phyloP scores from a whole-genome alignment of 37 sponge, comb jelly and placozoan species.

The Chondrosia reniformis region DNA sequence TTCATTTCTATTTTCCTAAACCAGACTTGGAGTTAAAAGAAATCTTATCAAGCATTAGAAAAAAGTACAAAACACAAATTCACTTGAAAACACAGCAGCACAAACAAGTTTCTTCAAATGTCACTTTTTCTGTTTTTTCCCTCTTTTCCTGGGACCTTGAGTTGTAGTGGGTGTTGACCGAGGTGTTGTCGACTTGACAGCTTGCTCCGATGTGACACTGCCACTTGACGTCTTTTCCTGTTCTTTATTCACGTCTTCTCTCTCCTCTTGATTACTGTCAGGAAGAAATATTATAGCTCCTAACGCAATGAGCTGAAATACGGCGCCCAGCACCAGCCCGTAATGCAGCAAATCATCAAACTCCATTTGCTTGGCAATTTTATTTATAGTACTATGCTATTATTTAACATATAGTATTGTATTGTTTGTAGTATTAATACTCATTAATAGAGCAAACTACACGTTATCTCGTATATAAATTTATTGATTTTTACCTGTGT shows the following conservation, averaged over 20 bases:
- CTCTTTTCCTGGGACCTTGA: not conserved
- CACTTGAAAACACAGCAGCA: not conserved
- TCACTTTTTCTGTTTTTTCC: conserved; percentile 14
- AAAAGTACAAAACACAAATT: too few species aligned
- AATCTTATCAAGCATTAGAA: too few species aligned
- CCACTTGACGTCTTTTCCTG: not conserved
- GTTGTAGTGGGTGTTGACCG: not conserved
- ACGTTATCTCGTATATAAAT: too few species aligned
- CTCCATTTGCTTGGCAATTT: not conserved
- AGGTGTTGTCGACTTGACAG: too few species aligned
- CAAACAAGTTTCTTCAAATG: not conserved
- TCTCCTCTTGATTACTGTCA: not conserved
- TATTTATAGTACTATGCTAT: not conserved
- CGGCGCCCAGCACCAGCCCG: conserved; percentile 9
- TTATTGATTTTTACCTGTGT: too few species aligned
- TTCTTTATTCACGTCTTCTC: not conserved
- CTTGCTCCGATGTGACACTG: too few species aligned
- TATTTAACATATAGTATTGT: too few species aligned
- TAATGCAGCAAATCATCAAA: conserved; percentile 6
- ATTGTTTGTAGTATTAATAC: too few species aligned
- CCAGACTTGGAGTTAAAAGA: too few species aligned
- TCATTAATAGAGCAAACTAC: too few species aligned
- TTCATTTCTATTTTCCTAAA: too few species aligned
- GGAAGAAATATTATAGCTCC: conserved; percentile 17
- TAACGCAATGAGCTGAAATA: conserved; percentile 14